Conservation (phyloP, 1,140 invertebrate species). For the Plutomurus gul region DNA sequence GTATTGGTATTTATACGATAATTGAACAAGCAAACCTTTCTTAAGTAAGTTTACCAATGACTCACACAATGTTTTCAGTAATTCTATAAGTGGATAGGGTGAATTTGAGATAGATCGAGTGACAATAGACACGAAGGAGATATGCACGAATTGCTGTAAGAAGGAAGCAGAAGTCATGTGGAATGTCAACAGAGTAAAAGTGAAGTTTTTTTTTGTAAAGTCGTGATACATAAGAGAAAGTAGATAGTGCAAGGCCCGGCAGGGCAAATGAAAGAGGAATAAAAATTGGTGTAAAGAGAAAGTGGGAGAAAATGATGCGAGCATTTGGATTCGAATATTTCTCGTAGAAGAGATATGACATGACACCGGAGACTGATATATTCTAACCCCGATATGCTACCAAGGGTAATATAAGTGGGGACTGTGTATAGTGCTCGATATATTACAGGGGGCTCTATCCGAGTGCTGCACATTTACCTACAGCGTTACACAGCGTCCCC, state of each 20-base stretch:
- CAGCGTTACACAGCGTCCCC: too few species aligned
- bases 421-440: not conserved
- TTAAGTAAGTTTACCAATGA: too few species aligned
- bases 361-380: conserved; percentile 16
- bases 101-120: too few species aligned
- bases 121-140: not conserved
- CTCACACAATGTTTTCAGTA: too few species aligned
- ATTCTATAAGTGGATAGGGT: too few species aligned
- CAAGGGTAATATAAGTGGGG: too few species aligned
- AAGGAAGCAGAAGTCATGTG: too few species aligned
- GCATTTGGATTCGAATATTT: conserved; percentile 25
- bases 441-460: too few species aligned
- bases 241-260: conserved; percentile 13
- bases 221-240: not conserved
- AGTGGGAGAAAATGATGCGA: conserved; percentile 11
- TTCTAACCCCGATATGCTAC: not conserved
- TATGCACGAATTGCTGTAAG: too few species aligned
- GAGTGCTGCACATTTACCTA: not conserved
- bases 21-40: too few species aligned
- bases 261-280: not conserved
- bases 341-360: conserved; percentile 9
- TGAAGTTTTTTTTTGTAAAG: not conserved
- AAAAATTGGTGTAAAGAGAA: conserved; percentile 10
- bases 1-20: too few species aligned
- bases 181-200: conserved; percentile 11